Conservation (phyloP, 2,113 vertebrate species). For the Crotalus viridis region DNA sequence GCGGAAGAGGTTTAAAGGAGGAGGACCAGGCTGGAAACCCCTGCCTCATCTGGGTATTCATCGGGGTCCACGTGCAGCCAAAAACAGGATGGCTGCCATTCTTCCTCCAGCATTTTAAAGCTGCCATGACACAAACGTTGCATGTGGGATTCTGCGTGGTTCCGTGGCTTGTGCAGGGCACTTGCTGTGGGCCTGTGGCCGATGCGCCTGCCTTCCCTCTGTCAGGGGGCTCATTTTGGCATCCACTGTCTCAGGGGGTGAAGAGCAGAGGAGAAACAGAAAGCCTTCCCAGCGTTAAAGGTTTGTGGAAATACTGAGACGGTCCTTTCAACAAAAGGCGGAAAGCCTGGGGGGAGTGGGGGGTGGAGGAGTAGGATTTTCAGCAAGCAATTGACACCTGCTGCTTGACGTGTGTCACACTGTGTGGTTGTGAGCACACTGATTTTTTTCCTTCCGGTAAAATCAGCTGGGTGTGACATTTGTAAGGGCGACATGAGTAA, state of each 20-base stretch:
- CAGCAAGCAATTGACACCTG: background rate
- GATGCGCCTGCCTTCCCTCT: background rate
- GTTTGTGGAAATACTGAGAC: background rate
- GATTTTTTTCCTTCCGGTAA: background rate
- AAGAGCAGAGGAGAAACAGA: background rate
- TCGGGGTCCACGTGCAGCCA: background rate
- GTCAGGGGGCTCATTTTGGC: background rate
- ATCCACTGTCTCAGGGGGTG: too few species aligned
- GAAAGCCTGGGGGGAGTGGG: background rate
- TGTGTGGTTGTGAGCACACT: background rate
- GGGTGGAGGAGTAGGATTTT: background rate
- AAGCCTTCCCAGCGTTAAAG: background rate
- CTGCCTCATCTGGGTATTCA: background rate
- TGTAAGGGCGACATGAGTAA: conserved; percentile 4
- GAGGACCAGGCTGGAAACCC: background rate
- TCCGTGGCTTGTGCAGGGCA: too few species aligned
- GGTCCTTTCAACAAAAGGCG: background rate
- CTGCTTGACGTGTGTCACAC: background rate
- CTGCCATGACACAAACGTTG: background rate
- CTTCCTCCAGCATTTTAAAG: background rate
- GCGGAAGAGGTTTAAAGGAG: background rate
- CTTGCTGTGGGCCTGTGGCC: background rate
- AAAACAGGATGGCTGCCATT: background rate
- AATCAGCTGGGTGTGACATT: conserved; percentile 28
- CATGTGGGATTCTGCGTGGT: background rate